These are phyloP conservation scores for Phaonia tiefii DNA, from an alignment of 2,888 invertebrate species.

Conservation along the genomic window DNA sequence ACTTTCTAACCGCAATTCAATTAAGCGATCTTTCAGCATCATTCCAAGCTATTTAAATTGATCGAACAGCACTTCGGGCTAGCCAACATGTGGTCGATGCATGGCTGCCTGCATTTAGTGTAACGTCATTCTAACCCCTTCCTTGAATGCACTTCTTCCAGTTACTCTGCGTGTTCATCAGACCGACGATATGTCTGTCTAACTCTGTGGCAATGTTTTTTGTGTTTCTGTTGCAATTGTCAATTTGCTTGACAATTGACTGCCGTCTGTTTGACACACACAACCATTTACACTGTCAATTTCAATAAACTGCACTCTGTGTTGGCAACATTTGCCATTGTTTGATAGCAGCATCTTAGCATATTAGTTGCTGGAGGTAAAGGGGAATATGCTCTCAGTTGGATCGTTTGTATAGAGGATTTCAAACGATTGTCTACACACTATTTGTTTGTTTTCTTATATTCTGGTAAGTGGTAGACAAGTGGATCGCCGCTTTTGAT, in stretches of 20 bases:
- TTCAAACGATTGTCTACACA: background rate
- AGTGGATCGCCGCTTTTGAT: constrained; percentile 21
- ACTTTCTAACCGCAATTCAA: no score
- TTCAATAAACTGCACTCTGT: constrained; percentile 51
- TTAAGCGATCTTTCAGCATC: background rate
- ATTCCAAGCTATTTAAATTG: no score
- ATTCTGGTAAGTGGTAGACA: background rate
- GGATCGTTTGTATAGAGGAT: constrained; percentile 43
- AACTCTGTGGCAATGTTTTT: background rate
- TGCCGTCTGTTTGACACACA: constrained; percentile 60
- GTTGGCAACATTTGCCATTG: background rate
- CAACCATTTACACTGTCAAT: constrained; percentile 65
- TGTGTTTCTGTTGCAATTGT: constrained; percentile 8
- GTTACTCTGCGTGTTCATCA: background rate
- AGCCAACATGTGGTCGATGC: constrained; percentile 15
- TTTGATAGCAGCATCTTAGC: background rate
- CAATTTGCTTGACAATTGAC: constrained; percentile 54
- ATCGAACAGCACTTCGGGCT: no score
- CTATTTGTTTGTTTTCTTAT: background rate
- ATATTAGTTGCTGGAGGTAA: background rate
- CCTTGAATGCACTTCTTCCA: no score
- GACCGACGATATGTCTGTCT: background rate
- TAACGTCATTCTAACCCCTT: background rate
- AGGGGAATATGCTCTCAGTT: constrained; percentile 32
- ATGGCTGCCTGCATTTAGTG: constrained; percentile 30